Conservation (phyloP, 2,797 vertebrate species). For the Phoxinus dragarum region DNA sequence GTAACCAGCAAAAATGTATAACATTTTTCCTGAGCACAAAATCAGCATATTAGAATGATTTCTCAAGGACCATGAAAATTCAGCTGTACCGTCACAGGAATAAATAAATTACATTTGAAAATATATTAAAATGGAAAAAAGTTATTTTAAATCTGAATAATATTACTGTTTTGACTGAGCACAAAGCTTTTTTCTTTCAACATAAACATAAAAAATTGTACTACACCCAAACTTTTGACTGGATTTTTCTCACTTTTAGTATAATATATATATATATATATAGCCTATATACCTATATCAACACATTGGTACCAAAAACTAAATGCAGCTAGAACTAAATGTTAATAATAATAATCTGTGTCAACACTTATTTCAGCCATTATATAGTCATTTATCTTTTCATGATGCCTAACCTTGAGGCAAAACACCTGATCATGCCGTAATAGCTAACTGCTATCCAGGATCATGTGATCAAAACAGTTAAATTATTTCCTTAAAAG, state of each 20-base stretch:
- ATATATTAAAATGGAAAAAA: background rate
- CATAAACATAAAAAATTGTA: background rate
- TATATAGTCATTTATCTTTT: background rate
- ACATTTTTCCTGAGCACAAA: background rate
- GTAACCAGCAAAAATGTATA: background rate
- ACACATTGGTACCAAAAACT: background rate
- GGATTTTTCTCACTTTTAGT: background rate
- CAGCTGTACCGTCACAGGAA: too few species aligned
- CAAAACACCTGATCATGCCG: background rate
- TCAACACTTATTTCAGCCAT: background rate
- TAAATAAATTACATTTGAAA: background rate
- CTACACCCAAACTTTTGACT: background rate
- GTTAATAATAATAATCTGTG: background rate
- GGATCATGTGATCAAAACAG: background rate
- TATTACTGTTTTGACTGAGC: background rate
- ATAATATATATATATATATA: too few species aligned
- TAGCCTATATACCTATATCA: too few species aligned
- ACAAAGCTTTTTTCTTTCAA: background rate
- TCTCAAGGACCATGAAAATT: background rate
- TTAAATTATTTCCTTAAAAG: background rate
- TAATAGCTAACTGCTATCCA: background rate
- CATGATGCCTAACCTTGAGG: background rate
- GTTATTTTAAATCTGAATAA: background rate
- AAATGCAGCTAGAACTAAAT: background rate
- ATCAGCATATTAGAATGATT: background rate